A percentile compares a stretch with the other conserved stretches of the same genome.
Evolutionary conservation across 2,797 vertebrate genomes (phyloP).

Genomic region (Pseudotriccus pelzelni): DNA sequence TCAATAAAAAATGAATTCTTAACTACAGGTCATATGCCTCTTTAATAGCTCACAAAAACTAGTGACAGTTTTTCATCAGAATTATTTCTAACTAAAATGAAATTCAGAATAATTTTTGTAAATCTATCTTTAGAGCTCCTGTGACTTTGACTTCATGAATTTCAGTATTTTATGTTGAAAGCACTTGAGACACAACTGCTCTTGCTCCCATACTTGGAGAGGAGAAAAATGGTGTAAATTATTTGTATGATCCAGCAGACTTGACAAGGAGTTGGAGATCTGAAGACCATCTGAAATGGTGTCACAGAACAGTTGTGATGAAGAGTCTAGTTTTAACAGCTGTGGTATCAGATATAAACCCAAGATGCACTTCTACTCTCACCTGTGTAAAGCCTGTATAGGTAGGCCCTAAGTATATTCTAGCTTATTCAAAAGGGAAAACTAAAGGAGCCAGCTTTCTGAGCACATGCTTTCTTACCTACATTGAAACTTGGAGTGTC

Average conservation of each 20-base stretch:
- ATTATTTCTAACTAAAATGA: not conserved
- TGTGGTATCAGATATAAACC: not conserved
- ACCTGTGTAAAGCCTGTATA: not conserved
- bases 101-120: not conserved
- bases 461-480: not conserved
- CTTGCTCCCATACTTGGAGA: not conserved
- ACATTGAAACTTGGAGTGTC: not conserved
- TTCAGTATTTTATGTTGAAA: not conserved
- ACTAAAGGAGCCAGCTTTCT: not conserved
- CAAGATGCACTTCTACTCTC: not conserved
- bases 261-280: not conserved
- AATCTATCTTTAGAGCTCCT: not conserved
- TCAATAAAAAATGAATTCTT: not conserved
- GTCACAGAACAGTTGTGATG: not conserved
- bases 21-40: not conserved
- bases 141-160: not conserved
- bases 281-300: not conserved
- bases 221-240: not conserved
- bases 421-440: not conserved
- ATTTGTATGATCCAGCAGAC: not conserved
- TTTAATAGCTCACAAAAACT: not conserved
- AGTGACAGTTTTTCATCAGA: not conserved
- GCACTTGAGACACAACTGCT: not conserved
- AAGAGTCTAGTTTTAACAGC: not conserved
- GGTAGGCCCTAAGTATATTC: not conserved